Conservation (phyloP, 2,797 vertebrate genomes). For the Myotis vivesi region DNA sequence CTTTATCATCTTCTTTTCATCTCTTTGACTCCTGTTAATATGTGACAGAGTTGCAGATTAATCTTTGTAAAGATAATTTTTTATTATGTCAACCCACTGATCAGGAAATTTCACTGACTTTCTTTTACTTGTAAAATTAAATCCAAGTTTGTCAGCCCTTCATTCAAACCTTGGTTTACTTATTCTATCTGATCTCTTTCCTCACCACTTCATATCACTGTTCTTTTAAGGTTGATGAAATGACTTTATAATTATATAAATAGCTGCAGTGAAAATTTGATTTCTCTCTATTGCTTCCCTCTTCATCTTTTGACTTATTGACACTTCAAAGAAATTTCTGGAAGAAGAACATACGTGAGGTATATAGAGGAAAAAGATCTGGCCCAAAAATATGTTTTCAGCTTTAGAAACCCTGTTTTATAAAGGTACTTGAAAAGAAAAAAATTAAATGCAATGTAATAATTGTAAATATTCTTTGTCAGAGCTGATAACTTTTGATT, state of each 20-base stretch:
- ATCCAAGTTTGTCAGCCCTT: constrained; percentile 18
- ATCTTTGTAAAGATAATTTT: background rate
- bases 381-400: background rate
- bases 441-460: background rate
- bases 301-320: constrained; percentile 15
- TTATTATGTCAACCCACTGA: background rate
- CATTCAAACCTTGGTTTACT: background rate
- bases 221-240: background rate
- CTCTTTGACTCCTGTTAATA: constrained; percentile 4
- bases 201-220: background rate
- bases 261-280: constrained; percentile 5
- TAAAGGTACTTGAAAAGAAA: constrained; percentile 11
- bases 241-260: background rate
- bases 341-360: background rate
- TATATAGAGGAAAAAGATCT: background rate
- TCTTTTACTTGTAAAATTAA: constrained; percentile 22
- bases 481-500: background rate
- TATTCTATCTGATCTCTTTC: background rate
- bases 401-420: background rate
- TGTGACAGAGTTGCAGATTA: background rate
- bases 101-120: constrained; percentile 23
- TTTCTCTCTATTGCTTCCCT: background rate
- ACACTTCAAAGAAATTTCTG: constrained; percentile 45
- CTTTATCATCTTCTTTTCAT: background rate
- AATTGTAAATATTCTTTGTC: background rate